Conservation (phyloP, 2,888 invertebrate genomes). For the Melipona beecheii region DNA sequence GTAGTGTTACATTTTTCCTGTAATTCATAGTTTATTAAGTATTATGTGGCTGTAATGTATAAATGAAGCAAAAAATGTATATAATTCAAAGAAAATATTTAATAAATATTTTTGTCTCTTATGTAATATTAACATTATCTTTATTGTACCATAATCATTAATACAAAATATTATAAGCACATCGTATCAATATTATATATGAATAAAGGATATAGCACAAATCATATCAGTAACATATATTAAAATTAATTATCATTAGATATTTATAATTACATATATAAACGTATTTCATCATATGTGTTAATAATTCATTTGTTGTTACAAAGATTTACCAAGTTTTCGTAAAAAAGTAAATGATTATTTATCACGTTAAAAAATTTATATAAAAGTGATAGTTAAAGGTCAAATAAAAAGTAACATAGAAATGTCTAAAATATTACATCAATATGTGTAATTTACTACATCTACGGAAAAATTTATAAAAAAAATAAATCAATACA, state of each 20-base stretch:
- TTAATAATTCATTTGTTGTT: slow-evolving; percentile 18
- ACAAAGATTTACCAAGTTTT: neutral
- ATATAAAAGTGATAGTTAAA: neutral
- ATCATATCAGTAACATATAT: slow-evolving; percentile 25
- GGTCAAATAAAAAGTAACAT: slow-evolving; percentile 8
- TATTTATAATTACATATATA: slow-evolving; percentile 6
- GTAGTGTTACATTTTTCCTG: slow-evolving; percentile 21
- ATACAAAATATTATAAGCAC: slow-evolving; percentile 40
- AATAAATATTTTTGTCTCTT: slow-evolving; percentile 47
- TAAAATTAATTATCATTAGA: slow-evolving; percentile 39
- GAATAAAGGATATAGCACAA: slow-evolving; percentile 22
- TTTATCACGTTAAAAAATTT: neutral
- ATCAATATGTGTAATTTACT: slow-evolving; percentile 13
- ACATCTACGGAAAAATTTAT: neutral
- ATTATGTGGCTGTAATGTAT: slow-evolving; percentile 46
- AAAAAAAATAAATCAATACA: slow-evolving; percentile 7
- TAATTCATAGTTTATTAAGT: slow-evolving; percentile 30
- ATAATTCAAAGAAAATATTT: slow-evolving; percentile 33
- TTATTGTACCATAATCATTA: slow-evolving; percentile 41
- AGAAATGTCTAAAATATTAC: slow-evolving; percentile 17
- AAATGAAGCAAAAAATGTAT: slow-evolving; percentile 36
- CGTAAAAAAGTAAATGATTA: neutral
- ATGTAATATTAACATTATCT: slow-evolving; percentile 23
- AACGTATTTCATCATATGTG: neutral
- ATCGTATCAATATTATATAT: slow-evolving; percentile 24